Percentiles rank a stretch among this genome's conserved stretches.
Evolutionary conservation across 2,113 vertebrate genomes (phyloP).

Genomic region (Grammomys surdaster): DNA sequence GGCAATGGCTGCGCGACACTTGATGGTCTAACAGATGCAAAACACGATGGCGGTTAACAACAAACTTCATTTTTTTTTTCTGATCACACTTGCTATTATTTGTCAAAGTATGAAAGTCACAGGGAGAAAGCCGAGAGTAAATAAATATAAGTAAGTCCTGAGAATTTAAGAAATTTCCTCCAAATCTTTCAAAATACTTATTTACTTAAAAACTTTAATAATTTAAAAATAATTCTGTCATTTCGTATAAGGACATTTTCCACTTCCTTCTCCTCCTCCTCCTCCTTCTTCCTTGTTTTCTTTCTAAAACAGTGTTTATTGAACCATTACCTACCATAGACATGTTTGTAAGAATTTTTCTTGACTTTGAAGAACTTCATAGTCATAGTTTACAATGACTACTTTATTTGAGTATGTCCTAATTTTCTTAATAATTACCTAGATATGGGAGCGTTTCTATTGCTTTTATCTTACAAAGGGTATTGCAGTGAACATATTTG

Average conservation of each 20-base stretch:
- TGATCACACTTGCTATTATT: conserved; percentile 20
- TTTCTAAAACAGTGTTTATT: not conserved
- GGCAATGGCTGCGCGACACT: conserved; percentile 60
- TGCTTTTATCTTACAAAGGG: not conserved
- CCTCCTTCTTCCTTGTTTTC: not conserved
- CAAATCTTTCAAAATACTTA: not conserved
- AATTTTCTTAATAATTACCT: not conserved
- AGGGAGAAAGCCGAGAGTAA: not conserved
- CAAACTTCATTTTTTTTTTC: not conserved
- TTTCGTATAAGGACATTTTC: not conserved
- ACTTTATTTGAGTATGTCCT: not conserved
- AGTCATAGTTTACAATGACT: not conserved
- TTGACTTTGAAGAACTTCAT: conserved; percentile 34
- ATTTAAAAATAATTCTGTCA: not conserved
- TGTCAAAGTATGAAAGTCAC: not conserved
- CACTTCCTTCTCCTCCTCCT: not conserved
- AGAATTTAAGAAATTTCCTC: not conserved
- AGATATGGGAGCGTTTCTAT: not conserved
- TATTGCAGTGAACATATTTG: not conserved
- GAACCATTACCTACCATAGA: not conserved
- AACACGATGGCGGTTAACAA: not conserved
- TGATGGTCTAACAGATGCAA: conserved; percentile 48
- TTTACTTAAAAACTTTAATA: not conserved
- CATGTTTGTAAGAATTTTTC: not conserved
- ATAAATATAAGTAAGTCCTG: not conserved